Conservation (phyloP, 2,888 invertebrate species). For the Coenonympha arcania region DNA sequence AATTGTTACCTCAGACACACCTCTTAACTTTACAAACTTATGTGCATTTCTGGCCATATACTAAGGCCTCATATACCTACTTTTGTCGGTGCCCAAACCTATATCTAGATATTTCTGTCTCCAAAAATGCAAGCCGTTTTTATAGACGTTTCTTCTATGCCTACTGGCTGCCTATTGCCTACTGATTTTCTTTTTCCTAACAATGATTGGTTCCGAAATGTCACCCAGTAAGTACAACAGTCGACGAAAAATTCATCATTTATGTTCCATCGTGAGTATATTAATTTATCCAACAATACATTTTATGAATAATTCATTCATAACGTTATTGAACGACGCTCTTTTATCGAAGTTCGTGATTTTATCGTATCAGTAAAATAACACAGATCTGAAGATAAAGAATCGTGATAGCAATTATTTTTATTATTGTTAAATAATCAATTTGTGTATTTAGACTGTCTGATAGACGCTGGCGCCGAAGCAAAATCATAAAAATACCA, state of each 20-base stretch:
- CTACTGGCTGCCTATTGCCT: too few relatives aligned
- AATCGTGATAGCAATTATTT: constrained; percentile 3
- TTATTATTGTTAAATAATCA: not conserved
- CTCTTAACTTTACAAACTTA: too few relatives aligned
- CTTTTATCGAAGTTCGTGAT: constrained; percentile 11
- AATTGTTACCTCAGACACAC: too few relatives aligned
- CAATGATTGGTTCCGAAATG: not conserved
- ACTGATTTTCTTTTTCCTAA: too few relatives aligned
- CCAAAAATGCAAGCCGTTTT: too few relatives aligned
- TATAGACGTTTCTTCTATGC: too few relatives aligned
- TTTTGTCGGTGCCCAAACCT: too few relatives aligned
- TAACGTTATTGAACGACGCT: not conserved
- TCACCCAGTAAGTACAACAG: not conserved
- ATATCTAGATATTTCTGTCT: too few relatives aligned
- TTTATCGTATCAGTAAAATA: constrained; percentile 17
- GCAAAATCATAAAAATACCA: too few relatives aligned
- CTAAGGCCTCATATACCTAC: too few relatives aligned
- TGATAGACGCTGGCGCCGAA: not conserved
- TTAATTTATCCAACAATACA: constrained; percentile 10
- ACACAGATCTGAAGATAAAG: constrained; percentile 14
- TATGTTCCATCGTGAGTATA: constrained; percentile 11
- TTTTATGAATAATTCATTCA: constrained; percentile 24
- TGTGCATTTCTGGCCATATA: too few relatives aligned
- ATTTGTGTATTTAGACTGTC: not conserved
- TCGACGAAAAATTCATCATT: constrained; percentile 15